Evolutionary conservation across 1,140 invertebrate species (phyloP), one percentile per base, ranked within the genome.

Genomic region (Drosophila ercepeae): DNA sequence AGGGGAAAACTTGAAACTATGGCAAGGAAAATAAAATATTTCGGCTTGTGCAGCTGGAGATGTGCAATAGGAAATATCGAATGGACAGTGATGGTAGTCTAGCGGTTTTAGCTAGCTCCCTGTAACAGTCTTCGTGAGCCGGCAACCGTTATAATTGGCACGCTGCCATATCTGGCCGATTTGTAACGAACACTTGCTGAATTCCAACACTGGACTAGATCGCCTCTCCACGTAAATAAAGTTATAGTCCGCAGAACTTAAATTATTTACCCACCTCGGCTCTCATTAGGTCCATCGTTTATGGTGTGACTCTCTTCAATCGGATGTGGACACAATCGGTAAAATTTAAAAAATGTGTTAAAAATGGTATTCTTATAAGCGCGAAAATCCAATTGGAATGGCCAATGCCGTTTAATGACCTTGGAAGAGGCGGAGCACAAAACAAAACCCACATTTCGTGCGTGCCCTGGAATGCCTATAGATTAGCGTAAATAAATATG

Each of bases 401-500:
- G 9, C 3, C 6, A 65, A 67, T 44, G 50, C 49, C 48, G 36
- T 48, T 23, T 4, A 25, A 42, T 45, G 69, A 73, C 69, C 69
- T 73, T 73, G 69, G 49, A 72, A 72, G 55, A 68, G 64, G 64
- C 64, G 61, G 61, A 45, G 64, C 50, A 72, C 25, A 44, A 72
- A 72, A 58, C 59, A 72, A 19, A 55, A 41, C 44, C 14, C 6
- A 63, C 7, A 41, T 16, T 32, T 18, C 48, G 23, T 41, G 36
- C 51, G 42, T 16, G 14, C 29, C 21, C 39, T 54, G 44, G 69
- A 72, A 73, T 73, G 57, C 49, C 49, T 46, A 71, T 19, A 18
- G 42, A 57, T 29, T 36, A 36, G 21, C 25, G 55, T 46, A 36
- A 60, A 63, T 46, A 46, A 46, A 58, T 32, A 50, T 9, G 34